Evolutionary conservation across 92 coral and sea anemone species (phyloP).

Genomic region (Metridium senile): DNA sequence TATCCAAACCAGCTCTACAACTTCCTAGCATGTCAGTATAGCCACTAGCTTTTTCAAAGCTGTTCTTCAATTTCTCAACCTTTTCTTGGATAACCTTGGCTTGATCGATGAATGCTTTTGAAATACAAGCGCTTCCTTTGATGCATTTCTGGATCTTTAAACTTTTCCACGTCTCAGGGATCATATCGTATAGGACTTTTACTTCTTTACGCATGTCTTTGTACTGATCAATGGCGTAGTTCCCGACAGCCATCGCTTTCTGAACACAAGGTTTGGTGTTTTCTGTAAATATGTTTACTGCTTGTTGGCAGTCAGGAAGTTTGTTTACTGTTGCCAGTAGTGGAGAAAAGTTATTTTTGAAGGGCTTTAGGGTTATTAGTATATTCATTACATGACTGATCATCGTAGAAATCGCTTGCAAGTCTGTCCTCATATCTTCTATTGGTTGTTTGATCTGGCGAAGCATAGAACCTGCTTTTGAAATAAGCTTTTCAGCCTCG

Average conservation of each 20-base stretch:
- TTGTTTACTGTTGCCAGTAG: constrained; percentile 69
- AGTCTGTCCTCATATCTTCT: constrained; percentile 57
- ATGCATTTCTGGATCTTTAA: constrained; percentile 78
- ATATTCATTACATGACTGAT: constrained; percentile 71
- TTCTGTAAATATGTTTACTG: constrained; percentile 59
- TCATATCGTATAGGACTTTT: constrained; percentile 64
- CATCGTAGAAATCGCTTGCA: constrained; percentile 55
- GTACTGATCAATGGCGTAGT: constrained; percentile 64
- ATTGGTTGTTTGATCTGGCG: constrained; percentile 74
- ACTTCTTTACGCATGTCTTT: constrained; percentile 72
- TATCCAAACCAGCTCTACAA: constrained; percentile 59
- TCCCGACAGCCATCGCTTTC: constrained; percentile 68
- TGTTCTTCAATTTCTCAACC: constrained; percentile 48
- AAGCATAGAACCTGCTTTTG: constrained; percentile 67
- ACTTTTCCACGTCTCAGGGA: constrained; percentile 84
- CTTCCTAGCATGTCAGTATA: constrained; percentile 66
- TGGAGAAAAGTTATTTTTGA: constrained; percentile 77
- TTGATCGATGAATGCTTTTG: constrained; percentile 83
- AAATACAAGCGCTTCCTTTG: constrained; percentile 81
- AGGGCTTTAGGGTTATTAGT: constrained; percentile 80
- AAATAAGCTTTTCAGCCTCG: constrained; percentile 71
- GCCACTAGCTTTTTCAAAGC: constrained; percentile 60
- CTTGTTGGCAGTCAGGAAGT: constrained; percentile 79
- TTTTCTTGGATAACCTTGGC: constrained; percentile 75
- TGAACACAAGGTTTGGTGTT: constrained; percentile 77